Evolutionary conservation across 1,140 invertebrate genomes (phyloP).

Genomic region (Gryllus bimaculatus): DNA sequence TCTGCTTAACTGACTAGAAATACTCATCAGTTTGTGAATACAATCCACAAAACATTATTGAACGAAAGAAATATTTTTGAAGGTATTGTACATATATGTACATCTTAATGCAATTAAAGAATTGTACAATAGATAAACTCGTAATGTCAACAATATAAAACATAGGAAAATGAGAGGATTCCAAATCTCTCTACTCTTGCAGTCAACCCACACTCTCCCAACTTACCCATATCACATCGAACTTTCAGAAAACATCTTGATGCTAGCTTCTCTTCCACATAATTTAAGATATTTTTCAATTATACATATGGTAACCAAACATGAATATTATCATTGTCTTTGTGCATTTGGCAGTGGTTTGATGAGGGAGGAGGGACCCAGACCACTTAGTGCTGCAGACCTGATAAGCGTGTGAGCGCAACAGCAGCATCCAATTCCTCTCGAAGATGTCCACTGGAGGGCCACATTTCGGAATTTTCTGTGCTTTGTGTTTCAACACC

Average conservation of each 20-base stretch:
- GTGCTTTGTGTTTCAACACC: no score
- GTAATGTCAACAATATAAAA: not conserved
- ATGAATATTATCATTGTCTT: not conserved
- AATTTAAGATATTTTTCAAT: not conserved
- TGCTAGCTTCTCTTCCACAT: not conserved
- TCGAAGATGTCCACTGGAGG: conserved; percentile 23
- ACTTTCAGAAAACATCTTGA: not conserved
- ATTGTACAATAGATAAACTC: not conserved
- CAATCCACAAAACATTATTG: not conserved
- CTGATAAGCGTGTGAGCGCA: conserved; percentile 47
- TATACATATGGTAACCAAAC: not conserved
- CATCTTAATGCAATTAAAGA: not conserved
- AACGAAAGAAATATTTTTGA: no score
- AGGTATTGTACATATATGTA: not conserved
- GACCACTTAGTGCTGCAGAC: conserved; percentile 20
- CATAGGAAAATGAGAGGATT: not conserved
- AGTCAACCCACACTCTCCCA: not conserved
- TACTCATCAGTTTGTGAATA: not conserved
- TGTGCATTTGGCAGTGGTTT: not conserved
- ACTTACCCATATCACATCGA: not conserved
- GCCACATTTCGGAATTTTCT: not conserved
- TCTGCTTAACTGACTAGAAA: not conserved
- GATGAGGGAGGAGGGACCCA: not conserved
- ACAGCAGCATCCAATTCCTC: conserved; percentile 62
- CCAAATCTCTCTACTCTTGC: not conserved